Evolutionary conservation across 1,140 invertebrate species (phyloP), one percentile per base, ranked within the genome.

Genomic region (Stegodyphus dumicola): DNA sequence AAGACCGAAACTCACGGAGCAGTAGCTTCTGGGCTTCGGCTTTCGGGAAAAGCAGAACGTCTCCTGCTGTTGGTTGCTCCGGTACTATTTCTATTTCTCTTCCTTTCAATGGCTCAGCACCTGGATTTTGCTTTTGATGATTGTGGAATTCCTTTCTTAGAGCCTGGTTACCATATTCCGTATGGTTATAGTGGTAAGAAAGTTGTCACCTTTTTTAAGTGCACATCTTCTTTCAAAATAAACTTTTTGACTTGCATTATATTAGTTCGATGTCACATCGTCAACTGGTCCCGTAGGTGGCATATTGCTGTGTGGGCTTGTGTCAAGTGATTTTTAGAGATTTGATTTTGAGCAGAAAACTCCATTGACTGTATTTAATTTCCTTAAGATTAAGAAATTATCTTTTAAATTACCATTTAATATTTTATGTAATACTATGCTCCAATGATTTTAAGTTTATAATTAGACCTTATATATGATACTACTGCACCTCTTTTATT

Each of bases 61-160:
- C 75, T 77, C 66, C 66, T 15, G 65, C 17, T 77, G 81, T 70
- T n/a, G 73, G 18, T 54, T 17, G 79, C 71, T 33, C 56, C 53
- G 81, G 73, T 70, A 18, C 10, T 9, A 11, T 33, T 54, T 48
- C 84, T 18, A 64, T 11, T 53, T 10, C 33, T 56, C 51, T 66
- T 49, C 33, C 18, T 69, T 64, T 60, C 52, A 66, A 87, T 87
- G 86, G 86, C 86, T 11, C 86, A 87, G 33, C 86, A 83, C 65
- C 74, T 79, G 74, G 86, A 87, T 67, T 87, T 87, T 83, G 78
- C 75, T 48, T 87, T 87, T 66, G 86, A 87, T 56, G 86, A 87
- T 51, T 87, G 86, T 56, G 86, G 86, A n/a, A 83, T 87, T 53
- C 79, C 86, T 60, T 87, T 83, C 65, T 51, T 87, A 67, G 86